phyloP scores from a whole-genome alignment of 2,797 vertebrate genomes.

The Phrynocephalus guinanensis region DNA sequence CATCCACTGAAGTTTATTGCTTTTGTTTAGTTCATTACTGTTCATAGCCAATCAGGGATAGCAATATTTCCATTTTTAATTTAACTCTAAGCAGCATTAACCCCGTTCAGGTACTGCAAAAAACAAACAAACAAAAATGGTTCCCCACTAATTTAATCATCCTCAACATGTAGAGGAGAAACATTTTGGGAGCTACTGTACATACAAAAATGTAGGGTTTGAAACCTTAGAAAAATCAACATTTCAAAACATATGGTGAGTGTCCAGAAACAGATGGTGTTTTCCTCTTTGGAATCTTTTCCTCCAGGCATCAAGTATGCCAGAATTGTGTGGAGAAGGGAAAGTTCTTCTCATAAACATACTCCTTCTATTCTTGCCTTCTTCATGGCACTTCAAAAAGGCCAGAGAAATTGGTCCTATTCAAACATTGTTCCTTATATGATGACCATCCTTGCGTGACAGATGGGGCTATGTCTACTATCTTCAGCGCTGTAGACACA shows the following conservation, averaged over 20 bases:
- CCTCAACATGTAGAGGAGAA: too few relatives aligned
- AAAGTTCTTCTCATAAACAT: background rate
- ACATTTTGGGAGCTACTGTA: too few relatives aligned
- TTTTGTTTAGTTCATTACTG: background rate
- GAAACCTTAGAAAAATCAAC: background rate
- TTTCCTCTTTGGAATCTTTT: too few relatives aligned
- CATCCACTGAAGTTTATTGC: background rate
- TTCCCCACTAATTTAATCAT: background rate
- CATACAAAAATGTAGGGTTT: background rate
- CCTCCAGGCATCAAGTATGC: too few relatives aligned
- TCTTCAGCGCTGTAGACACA: background rate
- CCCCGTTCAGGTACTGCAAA: background rate
- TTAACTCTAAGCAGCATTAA: background rate
- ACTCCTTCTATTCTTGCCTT: background rate
- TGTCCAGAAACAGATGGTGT: background rate
- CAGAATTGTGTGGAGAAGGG: background rate
- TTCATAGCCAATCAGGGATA: background rate
- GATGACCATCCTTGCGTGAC: background rate
- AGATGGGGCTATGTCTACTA: background rate
- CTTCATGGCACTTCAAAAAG: background rate
- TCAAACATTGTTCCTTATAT: background rate
- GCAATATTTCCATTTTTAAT: background rate
- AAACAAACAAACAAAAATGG: background rate
- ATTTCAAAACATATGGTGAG: background rate
- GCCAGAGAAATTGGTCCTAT: background rate